Evolutionary conservation across 2,888 invertebrate genomes (phyloP), one percentile per base, ranked within the genome.

Genomic region (Eugnorisma glareosa): DNA sequence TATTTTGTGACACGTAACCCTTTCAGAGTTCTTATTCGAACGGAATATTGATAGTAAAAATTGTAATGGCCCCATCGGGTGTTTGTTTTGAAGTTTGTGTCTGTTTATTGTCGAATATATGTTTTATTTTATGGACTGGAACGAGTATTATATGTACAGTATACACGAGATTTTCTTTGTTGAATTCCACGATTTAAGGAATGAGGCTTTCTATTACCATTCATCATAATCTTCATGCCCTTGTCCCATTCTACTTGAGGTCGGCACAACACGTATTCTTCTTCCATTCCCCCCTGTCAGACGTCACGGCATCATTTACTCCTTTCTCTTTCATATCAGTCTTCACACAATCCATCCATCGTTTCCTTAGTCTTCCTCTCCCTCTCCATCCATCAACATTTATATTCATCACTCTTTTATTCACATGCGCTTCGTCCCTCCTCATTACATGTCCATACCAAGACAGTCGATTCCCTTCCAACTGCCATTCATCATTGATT

Each of bases 1-100:
- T 89, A 86, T 88, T 88, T 90, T 87, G 89, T 83, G 84, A 84
- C 86, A 84, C 76, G 78, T 81, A 61, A 81, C 78, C 71, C 76
- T 77, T 61, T 77, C 70, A 70, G 63, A 76, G 40, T 84, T 87
- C 76, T 67, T 79, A 79, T 82, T 79, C 45, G 67, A 54, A 74
- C 48, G 18, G 78, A 81, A 80, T 87, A 77, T 84, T 86, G 71
- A 79, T 80, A 75, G 79, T 73, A 79, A 86, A 82, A 73, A 83
- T 77, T 86, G 48, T 88, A 68, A 75, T 64, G 68, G 66, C 67
- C 57, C 84, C 61, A 48, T 66, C 59, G 77, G 61, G 80, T 61
- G 63, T 75, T 70, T 57, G 71, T 79, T 86, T 73, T 75, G 66
- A 75, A 69, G 57, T 15, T 64, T 67, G 37, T 35, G 37, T 85